Conservation (phyloP, 1,140 invertebrate species). For the Plodia interpunctella region DNA sequence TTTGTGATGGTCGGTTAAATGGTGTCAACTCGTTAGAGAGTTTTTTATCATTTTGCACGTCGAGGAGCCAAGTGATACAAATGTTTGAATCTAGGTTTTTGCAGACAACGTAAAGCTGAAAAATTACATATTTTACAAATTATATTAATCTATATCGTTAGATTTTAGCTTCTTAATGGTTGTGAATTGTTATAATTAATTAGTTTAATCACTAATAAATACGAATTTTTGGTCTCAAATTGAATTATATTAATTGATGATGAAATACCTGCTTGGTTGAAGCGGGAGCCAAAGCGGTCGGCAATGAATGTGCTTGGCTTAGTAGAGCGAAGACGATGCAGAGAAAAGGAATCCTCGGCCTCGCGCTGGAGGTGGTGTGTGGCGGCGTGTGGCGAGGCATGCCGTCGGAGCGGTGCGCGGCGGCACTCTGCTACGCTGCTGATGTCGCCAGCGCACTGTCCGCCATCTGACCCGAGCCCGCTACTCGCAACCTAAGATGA, state of each 20-base stretch:
- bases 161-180: no score
- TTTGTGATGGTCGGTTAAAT: conserved; percentile 1
- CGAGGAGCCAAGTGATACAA: conserved; percentile 35
- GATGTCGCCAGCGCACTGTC: conserved; percentile 33
- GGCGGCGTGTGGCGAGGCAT: conserved; percentile 39
- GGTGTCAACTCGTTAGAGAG: not conserved
- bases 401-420: conserved; percentile 36
- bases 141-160: not conserved
- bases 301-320: not conserved
- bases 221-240: no score
- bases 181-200: no score
- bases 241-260: no score
- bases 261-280: not conserved
- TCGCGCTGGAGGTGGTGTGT: conserved; percentile 10
- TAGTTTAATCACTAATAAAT: no score
- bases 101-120: conserved; percentile 47
- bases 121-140: conserved; percentile 8
- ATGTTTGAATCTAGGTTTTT: conserved; percentile 28
- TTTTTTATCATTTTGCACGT: conserved; percentile 12
- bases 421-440: conserved; percentile 33
- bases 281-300: not conserved
- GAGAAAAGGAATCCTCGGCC: conserved; percentile 1
- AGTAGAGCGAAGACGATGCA: not conserved
- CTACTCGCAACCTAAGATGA: conserved; percentile 52
- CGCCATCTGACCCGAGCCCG: conserved; percentile 46